Base-by-base conservation (phyloP, 2,113 vertebrate species). In the Etia nguti region DNA sequence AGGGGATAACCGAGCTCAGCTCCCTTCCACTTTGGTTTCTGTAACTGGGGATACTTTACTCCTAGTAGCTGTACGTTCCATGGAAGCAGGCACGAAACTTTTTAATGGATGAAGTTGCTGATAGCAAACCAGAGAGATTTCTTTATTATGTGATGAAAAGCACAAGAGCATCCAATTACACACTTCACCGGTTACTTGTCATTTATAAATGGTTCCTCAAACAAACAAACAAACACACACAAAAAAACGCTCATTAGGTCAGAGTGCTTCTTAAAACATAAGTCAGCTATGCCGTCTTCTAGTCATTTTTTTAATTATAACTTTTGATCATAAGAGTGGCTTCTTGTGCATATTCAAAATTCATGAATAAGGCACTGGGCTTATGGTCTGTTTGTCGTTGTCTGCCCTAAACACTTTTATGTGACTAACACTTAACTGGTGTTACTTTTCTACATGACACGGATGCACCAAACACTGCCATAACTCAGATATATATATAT, bases 1-100 rank as follows among this genome's bases (percentile, higher is more conserved):
- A 89, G 46, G 52, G 15, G 81, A 87, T 68, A 92, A 75, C 84
- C n/a, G 82, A 89, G 84, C 80, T 34, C 81, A 13, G 77, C 24
- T 79, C 48, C 3, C 34, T 52, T 54, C 22, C 24, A 68, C 16
- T 86, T 70, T 56, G 50, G 80, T 60, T 75, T 85, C 83, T 90
- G 81, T 80, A 77, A 86, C 38, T 83, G 80, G 81, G 88, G 81
- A 81, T 82, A 62, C 54, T 81, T 56, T 83, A 50, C 16, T 50
- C 10, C 16, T 50, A 77, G 43, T 4, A 31, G 43, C 16, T 50
- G 24, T 50, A 8, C 26, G 43, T 77, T 50, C 46, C 46, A 77
- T 20, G 68, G 16, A 84, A 48, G 38, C 12, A 59, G 38, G 43
- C 24, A 52, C 5, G 70, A 20, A 46, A 22, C 26, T 84, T 92